These are phyloP conservation scores for Toxotes chatareus DNA, from an alignment of 2,113 vertebrate genomes.

Conservation along the genomic window DNA sequence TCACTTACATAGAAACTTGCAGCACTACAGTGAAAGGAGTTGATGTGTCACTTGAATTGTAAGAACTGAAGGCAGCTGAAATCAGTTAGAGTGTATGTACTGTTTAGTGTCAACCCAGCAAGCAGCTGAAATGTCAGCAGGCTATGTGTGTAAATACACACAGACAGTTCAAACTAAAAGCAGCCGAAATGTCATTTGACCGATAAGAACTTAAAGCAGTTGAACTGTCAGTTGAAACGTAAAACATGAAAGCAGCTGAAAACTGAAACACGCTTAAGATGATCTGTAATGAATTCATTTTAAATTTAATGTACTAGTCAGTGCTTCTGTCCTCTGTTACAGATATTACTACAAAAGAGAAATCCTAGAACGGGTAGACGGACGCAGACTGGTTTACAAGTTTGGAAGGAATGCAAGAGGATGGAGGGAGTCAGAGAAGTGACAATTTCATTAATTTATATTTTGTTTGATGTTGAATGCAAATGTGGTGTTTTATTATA, in stretches of 20 bases:
- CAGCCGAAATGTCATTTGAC: background rate
- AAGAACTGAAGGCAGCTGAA: background rate
- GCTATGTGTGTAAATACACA: too few relatives aligned
- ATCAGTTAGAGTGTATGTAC: background rate
- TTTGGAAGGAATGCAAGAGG: conserved; percentile 97
- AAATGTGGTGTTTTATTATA: conserved; percentile 43
- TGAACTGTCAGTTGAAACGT: background rate
- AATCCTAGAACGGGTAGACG: conserved; percentile 97
- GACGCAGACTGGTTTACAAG: conserved; percentile 97
- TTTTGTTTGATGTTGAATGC: conserved; percentile 33
- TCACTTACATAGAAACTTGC: background rate
- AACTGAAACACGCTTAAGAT: background rate
- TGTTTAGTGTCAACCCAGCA: background rate
- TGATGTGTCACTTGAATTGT: background rate
- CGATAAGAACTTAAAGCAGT: background rate
- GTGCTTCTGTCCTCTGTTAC: conserved; percentile 42
- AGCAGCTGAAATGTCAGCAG: background rate
- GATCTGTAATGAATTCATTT: background rate
- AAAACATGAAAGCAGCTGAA: background rate
- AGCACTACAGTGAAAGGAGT: background rate
- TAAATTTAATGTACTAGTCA: background rate
- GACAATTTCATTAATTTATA: conserved; percentile 74
- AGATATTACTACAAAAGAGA: conserved; percentile 99
- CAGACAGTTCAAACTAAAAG: too few relatives aligned
- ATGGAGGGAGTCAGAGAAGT: conserved; percentile 95